These are phyloP conservation scores for Peucedramus taeniatus DNA, from an alignment of 2,113 vertebrate species.

Conservation along the genomic window DNA sequence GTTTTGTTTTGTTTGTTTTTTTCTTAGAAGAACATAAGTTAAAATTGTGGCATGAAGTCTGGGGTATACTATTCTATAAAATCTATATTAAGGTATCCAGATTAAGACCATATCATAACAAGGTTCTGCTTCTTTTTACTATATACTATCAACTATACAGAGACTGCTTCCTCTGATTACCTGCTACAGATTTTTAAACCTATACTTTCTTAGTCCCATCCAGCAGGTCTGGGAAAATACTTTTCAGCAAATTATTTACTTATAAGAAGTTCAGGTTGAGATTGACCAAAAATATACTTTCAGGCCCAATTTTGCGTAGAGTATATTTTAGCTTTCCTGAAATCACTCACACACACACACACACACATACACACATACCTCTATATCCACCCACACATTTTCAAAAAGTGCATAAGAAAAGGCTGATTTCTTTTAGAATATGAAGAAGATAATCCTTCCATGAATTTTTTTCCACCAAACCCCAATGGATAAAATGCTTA, in stretches of 20 bases:
- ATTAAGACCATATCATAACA: not conserved
- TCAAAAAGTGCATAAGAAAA: not conserved
- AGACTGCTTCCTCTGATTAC: not conserved
- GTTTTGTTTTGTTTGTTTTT: not conserved
- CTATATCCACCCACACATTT: accelerated
- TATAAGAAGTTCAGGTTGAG: not conserved
- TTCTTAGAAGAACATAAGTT: accelerated
- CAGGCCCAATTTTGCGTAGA: not conserved
- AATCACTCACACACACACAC: not conserved
- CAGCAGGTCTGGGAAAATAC: not conserved
- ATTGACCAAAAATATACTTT: not conserved
- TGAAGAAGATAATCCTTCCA: not conserved
- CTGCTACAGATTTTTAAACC: not conserved
- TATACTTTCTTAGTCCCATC: not conserved
- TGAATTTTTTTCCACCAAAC: accelerated
- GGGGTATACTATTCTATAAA: not conserved
- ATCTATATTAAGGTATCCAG: not conserved
- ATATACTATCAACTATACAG: not conserved
- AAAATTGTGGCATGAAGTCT: not conserved
- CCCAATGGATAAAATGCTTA: not conserved
- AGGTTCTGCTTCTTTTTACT: not conserved
- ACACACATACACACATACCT: accelerated
- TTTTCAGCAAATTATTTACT: not conserved
- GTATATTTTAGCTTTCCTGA: not conserved
- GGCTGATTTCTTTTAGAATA: not conserved